Evolutionary conservation across 2,888 invertebrate genomes (phyloP).

Genomic region (Protonemura montana): DNA sequence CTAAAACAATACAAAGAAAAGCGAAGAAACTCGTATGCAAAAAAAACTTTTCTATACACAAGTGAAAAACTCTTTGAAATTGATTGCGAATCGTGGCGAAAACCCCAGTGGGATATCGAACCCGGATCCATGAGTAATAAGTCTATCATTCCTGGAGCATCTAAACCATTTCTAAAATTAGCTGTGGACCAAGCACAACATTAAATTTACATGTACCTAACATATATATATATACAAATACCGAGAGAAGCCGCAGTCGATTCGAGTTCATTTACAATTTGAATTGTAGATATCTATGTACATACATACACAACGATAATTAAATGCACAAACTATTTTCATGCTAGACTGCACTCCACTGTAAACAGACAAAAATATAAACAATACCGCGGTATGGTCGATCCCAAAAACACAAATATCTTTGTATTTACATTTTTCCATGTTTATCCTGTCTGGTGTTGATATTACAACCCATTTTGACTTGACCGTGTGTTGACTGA

Average conservation of each 20-base stretch:
- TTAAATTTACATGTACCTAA: conserved; percentile 1
- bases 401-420: no score
- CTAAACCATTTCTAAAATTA: neutral
- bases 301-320: no score
- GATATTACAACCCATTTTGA: no score
- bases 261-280: neutral
- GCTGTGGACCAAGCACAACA: neutral
- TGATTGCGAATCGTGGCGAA: neutral
- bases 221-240: neutral
- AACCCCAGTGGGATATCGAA: neutral
- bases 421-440: no score
- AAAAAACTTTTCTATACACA: neutral
- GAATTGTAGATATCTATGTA: neutral
- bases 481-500: no score
- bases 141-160: neutral
- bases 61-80: neutral
- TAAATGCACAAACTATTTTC: neutral
- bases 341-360: neutral
- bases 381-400: neutral
- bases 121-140: neutral
- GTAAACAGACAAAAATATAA: neutral
- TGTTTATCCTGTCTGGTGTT: no score
- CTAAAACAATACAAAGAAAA: neutral
- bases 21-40: neutral
- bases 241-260: neutral